Base-by-base conservation (phyloP, 2,888 invertebrate species). In the Drosophila ustulata region DNA sequence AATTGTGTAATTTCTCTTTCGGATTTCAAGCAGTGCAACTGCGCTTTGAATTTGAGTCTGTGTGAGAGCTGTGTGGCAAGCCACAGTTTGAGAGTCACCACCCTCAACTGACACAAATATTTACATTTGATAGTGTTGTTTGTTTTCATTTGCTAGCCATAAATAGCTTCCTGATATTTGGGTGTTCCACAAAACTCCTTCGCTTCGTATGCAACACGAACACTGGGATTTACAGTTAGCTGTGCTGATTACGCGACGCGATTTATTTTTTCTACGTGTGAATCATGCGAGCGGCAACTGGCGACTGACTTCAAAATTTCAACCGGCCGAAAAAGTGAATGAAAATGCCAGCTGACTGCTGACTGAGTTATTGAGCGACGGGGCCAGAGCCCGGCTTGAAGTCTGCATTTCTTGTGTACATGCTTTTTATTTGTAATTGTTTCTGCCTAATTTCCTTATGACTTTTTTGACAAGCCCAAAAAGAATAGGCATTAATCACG, bases 221-320 rank as follows among this genome's bases (percentile, higher is more conserved):
- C 41, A 47, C 47, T 63, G 37, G 34, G 47, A 30, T 78, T 55
- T 66, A 75, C 78, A 41, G 77, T 84, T 86, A 70, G 34, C 23
- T 80, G 71, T 68, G 69, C 72, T 69, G 66, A 81, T 83, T 86
- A 76, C 86, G 83, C 83, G 83, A 68, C 63, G 75, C 78, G 62
- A 57, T 49, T 68, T 47, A 68, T 65, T 39, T 61, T 59, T 63
- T 45, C 46, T 62, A 47, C 78, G 80, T 82, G 80, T 86, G 84
- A 87, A 51, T 84, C 82, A 80, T 70, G 52, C 78, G 68, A 87
- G 75, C 63, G 68, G 53, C 73, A 58, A 71, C 64, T 63, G 69
- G 64, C 71, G 57, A 82, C 82, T 82, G 78, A 53, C 71, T 71
- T 62, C 55, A 76, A 73, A 65, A 57, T 65, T 63, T 46, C 51